A percentile compares a stretch with the other conserved stretches of the same genome.
Conservation (phyloP, 2,797 vertebrate species). For the Streptopelia turtur region DNA sequence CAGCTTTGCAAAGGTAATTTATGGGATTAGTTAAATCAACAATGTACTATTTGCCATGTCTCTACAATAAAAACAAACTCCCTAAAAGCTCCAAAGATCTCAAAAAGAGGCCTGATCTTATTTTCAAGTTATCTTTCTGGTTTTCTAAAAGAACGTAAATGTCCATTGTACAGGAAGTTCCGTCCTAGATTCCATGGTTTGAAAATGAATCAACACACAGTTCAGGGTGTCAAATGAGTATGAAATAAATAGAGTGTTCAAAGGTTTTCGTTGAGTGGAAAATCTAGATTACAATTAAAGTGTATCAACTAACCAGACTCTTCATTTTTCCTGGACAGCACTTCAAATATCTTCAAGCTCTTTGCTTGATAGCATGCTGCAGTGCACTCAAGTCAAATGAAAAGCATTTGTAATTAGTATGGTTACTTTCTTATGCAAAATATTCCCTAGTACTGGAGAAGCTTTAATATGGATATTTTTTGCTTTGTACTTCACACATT, state of each 20-base stretch:
- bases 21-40: background rate
- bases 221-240: background rate
- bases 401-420: background rate
- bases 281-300: slow-evolving; percentile 16
- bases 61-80: background rate
- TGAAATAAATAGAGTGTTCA: slow-evolving; percentile 5
- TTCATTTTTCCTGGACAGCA: slow-evolving; percentile 9
- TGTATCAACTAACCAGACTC: background rate
- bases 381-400: background rate
- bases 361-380: background rate
- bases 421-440: background rate
- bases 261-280: background rate
- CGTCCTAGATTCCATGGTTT: background rate
- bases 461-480: background rate
- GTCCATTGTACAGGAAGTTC: background rate
- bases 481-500: background rate
- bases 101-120: background rate
- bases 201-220: slow-evolving; percentile 13
- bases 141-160: background rate
- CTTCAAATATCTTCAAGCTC: background rate
- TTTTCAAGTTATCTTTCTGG: background rate
- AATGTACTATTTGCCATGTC: background rate
- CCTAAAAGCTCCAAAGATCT: background rate
- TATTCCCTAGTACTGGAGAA: background rate
- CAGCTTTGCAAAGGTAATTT: background rate